Evolutionary conservation across 2,888 invertebrate genomes (phyloP).

Genomic region (Mimumesa dahlbomi): DNA sequence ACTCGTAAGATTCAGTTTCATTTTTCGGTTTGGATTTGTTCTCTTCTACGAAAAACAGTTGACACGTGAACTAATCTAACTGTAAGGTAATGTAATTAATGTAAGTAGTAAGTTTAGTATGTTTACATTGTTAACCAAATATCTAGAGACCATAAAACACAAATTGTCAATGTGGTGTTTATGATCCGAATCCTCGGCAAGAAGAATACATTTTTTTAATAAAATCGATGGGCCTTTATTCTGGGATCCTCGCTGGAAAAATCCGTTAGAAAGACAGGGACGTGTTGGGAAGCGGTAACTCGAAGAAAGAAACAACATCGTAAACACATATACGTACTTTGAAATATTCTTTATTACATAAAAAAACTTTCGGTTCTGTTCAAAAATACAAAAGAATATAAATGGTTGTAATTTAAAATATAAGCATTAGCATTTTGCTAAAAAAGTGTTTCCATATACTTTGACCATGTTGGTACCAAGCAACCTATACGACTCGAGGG

Average conservation of each 20-base stretch:
- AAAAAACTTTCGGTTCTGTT: constrained; percentile 35
- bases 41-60: background rate
- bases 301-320: too few species aligned
- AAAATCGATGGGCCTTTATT: background rate
- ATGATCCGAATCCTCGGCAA: constrained; percentile 64
- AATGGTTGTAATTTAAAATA: constrained; percentile 23
- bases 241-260: too few species aligned
- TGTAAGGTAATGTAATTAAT: constrained; percentile 69
- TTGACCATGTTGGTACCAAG: too few species aligned
- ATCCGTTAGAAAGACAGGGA: too few species aligned
- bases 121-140: constrained; percentile 72
- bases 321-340: too few species aligned
- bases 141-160: constrained; percentile 69
- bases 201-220: background rate
- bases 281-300: too few species aligned
- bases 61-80: constrained; percentile 40
- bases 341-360: constrained; percentile 40
- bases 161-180: constrained; percentile 70
- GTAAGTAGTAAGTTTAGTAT: constrained; percentile 69
- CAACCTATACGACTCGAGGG: too few species aligned
- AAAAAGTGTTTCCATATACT: too few species aligned
- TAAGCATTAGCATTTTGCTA: constrained; percentile 14
- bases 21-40: background rate
- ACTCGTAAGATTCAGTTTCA: too few species aligned
- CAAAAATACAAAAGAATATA: constrained; percentile 49